phyloP scores from a whole-genome alignment of 2,888 invertebrate species.

The Ormyrus thymus region DNA sequence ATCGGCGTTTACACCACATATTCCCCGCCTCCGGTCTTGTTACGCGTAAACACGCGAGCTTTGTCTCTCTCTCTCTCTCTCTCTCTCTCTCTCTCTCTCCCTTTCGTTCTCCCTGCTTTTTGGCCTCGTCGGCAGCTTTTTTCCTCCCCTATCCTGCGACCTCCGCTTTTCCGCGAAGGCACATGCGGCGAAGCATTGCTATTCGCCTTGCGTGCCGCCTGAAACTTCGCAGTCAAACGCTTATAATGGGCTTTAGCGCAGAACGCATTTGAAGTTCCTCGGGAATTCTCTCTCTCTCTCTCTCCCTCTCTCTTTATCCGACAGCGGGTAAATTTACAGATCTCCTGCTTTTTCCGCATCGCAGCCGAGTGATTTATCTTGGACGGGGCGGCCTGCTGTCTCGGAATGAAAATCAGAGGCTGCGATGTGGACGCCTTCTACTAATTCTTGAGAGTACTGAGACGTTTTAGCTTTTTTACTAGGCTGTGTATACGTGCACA shows the following conservation, averaged over 20 bases:
- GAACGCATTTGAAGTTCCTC: conserved; percentile 19
- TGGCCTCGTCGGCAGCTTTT: conserved; percentile 10
- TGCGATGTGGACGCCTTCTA: background rate
- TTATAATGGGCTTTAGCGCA: conserved; percentile 15
- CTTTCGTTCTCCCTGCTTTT: background rate
- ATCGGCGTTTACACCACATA: conserved; percentile 11
- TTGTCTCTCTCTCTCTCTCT: no score
- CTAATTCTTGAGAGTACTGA: no score
- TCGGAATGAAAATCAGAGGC: conserved; percentile 25
- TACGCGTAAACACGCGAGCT: no score
- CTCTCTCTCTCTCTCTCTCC: no score
- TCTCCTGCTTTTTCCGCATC: conserved; percentile 14
- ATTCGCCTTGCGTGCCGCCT: conserved; percentile 15
- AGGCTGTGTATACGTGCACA: no score
- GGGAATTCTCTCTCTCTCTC: conserved; percentile 4
- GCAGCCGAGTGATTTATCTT: conserved; percentile 31
- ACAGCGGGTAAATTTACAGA: conserved; percentile 29
- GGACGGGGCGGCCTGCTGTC: background rate
- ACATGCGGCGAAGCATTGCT: background rate
- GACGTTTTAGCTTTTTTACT: no score
- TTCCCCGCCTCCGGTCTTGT: background rate
- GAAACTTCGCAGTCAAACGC: background rate
- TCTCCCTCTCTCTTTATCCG: conserved; percentile 10
- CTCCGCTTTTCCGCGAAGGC: conserved; percentile 14
- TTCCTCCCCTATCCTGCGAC: background rate